A percentile compares a stretch with the other conserved stretches of the same genome.
These are phyloP conservation scores for Drosophila antonietae DNA, from an alignment of 2,888 invertebrate species.

Conservation along the genomic window DNA sequence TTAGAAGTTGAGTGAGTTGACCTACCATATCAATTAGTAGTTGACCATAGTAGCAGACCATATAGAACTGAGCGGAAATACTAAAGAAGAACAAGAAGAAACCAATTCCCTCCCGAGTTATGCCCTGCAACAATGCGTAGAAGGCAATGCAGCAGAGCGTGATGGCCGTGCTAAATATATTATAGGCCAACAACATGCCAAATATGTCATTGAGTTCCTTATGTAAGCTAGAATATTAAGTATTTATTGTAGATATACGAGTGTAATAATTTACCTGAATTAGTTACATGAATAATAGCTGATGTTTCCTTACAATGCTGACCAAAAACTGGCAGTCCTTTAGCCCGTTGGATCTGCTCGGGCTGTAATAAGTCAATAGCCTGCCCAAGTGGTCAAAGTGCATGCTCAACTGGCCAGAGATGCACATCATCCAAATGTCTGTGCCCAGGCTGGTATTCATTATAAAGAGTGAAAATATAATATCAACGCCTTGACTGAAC, in stretches of 20 bases:
- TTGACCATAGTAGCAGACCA: background rate
- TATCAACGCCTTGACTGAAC: background rate
- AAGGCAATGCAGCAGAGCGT: conserved; percentile 45
- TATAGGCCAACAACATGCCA: conserved; percentile 22
- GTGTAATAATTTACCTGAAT: background rate
- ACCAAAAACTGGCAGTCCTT: conserved; percentile 37
- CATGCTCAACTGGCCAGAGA: conserved; percentile 25
- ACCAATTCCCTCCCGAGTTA: conserved; percentile 47
- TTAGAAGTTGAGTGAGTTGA: background rate
- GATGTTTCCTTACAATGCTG: conserved; percentile 37
- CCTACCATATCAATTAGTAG: background rate
- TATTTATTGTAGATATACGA: background rate
- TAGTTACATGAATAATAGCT: background rate
- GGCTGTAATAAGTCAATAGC: background rate
- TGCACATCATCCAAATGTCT: conserved; percentile 49
- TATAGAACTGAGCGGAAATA: conserved; percentile 22
- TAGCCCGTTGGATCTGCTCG: background rate
- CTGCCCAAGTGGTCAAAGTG: conserved; percentile 24
- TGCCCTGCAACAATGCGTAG: conserved; percentile 46
- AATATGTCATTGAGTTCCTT: conserved; percentile 21
- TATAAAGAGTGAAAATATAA: conserved; percentile 14
- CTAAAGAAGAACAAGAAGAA: conserved; percentile 40
- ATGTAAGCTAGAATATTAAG: conserved; percentile 29
- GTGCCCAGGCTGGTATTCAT: conserved; percentile 32
- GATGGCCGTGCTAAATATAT: conserved; percentile 47